Base-by-base conservation (phyloP, 2,113 vertebrate species). In the Hippocampus guttulatus region DNA sequence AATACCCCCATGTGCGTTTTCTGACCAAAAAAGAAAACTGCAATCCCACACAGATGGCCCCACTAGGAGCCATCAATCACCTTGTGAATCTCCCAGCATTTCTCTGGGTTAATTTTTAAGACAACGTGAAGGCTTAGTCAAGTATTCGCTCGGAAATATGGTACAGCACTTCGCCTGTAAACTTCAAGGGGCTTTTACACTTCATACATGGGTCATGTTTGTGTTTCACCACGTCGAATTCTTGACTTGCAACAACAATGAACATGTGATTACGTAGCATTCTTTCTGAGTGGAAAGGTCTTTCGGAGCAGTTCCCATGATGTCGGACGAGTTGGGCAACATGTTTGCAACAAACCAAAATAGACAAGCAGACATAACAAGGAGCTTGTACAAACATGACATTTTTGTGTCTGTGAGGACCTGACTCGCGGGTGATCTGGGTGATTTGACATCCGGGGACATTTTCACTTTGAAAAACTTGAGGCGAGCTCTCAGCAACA, bases 31-130 rank as follows among this genome's bases (percentile, higher is more conserved):
- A 91, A 79, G 74, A 84, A 88, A 90, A 89, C 83, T 65, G 87
- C 64, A 83, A 85, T 85, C 84, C 84, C 88, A 85, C 84, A 88
- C 86, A 86, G 82, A 88, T 89, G 81, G 78, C 77, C 76, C 90
- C 79, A 41, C 77, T 4, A 85, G 89, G 89, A 89, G 84, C 83
- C 85, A 91, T 91, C 85, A 88, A 84, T 91, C 88, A 88, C 83
- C 77, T 78, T 75, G 79, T 81, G 77, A 84, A 88, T 89, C 77
- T 80, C 75, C 60, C 27, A 78, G 82, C 79, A 75, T 84, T 85
- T 77, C 69, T 73, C 75, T 67, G 68, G 75, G 73, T 69, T 81
- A 10, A 62, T 71, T 75, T 82, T 80, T 73, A 69, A 77, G 65
- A 33, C 72, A 54, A 64, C 55, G 69, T 75, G 74, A 80, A 80